Evolutionary conservation across 2,888 invertebrate species (phyloP), one percentile per base, ranked within the genome.

Genomic region (Chironomus riparius): DNA sequence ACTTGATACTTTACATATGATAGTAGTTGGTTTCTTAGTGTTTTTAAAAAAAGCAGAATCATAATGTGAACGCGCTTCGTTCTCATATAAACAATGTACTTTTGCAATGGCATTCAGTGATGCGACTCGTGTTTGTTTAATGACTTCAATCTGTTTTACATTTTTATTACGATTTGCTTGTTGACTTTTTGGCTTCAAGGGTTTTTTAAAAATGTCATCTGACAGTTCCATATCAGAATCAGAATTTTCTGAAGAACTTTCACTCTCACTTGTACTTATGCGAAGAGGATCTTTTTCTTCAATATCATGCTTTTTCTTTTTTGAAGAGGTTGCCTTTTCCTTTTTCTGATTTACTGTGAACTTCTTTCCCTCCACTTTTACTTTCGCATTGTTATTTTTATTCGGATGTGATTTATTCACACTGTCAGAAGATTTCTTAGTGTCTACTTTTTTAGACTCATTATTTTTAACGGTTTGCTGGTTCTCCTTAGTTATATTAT

Each of bases 81-180:
- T 95, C 83, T 95, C 95, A 81, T 95, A 95, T 24, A 95, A 86
- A 81, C 94, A 94, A 82, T 95, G 94, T 2, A 95, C 95, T 86
- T 95, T 95, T 28, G 94, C 94, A 79, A 92, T 83, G 0, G 95
- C 95, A 82, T 95, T 95, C 47, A 95, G 83, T 2, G 95, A 94
- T 50, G 95, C 95, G 84, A 94, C 93, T 78, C 95, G 88, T 81
- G 93, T 92, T 68, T 91, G 87, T 83, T 93, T 72, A 15, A 61
- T 28, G 13, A 24, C 21, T 21, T 6, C 21, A 38, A 72, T 72
- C 22, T 68, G 47, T 47, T 74, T 74, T 18, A 15, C 13, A 13
- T 47, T 73, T 22, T 62, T 73, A 18, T 62, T 38, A 24, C 47
- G 47, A 21, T 13, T n/a, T 38, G 15, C 12, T 22, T 18, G 47